Evolutionary conservation across 2,113 vertebrate species (phyloP).

Genomic region (Alethe castanea): DNA sequence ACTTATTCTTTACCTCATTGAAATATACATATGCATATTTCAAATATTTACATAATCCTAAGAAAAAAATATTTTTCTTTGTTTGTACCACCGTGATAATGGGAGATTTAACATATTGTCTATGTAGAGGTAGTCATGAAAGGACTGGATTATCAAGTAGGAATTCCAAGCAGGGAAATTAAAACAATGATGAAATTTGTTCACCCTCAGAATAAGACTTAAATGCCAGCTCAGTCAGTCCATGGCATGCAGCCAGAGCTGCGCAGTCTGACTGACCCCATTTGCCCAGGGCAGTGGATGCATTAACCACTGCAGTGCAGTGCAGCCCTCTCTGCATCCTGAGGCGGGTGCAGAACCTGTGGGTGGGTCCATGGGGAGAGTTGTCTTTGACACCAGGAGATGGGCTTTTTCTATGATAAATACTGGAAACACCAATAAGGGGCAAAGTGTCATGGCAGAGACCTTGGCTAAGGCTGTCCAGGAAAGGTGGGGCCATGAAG

Average conservation of each 20-base stretch:
- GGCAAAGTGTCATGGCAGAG: background rate
- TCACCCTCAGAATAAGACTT: background rate
- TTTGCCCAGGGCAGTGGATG: background rate
- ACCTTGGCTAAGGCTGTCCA: background rate
- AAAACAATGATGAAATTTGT: background rate
- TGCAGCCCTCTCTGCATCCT: background rate
- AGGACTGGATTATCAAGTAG: background rate
- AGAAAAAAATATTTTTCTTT: background rate
- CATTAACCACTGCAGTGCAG: background rate
- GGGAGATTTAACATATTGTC: background rate
- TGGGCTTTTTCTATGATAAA: background rate
- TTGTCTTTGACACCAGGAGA: background rate
- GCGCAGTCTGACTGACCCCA: background rate
- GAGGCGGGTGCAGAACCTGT: background rate
- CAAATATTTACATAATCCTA: background rate
- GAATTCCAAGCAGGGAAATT: constrained; percentile 3
- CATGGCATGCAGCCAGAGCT: background rate
- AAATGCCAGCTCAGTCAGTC: background rate
- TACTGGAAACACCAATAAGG: background rate
- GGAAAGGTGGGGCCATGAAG: background rate
- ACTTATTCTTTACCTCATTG: background rate
- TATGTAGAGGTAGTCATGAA: background rate
- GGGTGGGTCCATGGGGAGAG: background rate
- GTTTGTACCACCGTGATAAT: background rate
- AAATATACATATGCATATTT: background rate